Conservation (phyloP, 2,797 vertebrate species). For the Rallus crepitans region DNA sequence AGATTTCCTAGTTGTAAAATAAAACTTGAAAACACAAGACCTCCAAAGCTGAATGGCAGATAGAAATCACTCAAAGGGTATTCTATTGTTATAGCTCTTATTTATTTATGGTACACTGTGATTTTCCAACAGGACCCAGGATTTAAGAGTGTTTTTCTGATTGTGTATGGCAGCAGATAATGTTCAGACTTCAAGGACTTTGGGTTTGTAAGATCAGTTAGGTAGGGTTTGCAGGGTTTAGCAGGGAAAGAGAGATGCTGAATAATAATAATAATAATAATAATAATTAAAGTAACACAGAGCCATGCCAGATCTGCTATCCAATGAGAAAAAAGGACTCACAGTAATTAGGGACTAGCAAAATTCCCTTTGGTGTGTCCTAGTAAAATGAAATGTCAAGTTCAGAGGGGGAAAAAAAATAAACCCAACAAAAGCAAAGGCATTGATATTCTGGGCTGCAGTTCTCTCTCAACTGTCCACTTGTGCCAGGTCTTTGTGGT, state of each 20-base stretch:
- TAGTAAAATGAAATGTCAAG: not conserved
- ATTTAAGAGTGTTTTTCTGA: not conserved
- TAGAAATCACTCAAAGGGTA: not conserved
- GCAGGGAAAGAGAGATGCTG: not conserved
- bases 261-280: not conserved
- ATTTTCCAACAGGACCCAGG: not conserved
- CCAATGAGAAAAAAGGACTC: not conserved
- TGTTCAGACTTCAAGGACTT: not conserved
- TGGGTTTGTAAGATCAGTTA: not conserved
- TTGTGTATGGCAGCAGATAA: not conserved
- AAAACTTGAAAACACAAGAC: not conserved
- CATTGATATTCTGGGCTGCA: not conserved
- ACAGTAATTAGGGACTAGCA: not conserved
- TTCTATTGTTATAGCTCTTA: not conserved
- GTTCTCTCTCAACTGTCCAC: not conserved
- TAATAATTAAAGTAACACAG: not conserved
- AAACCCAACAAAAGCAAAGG: rapidly evolving
- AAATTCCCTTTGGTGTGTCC: not conserved
- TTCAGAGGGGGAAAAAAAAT: not conserved
- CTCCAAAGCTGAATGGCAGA: not conserved
- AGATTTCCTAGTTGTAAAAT: not conserved
- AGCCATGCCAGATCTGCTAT: rapidly evolving
- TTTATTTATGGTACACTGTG: not conserved
- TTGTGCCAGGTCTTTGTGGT: not conserved
- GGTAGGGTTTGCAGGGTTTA: not conserved